A percentile compares a stretch with the other conserved stretches of the same genome.
Conservation (phyloP, 2,888 invertebrate genomes). For the Drosophila picticornis region DNA sequence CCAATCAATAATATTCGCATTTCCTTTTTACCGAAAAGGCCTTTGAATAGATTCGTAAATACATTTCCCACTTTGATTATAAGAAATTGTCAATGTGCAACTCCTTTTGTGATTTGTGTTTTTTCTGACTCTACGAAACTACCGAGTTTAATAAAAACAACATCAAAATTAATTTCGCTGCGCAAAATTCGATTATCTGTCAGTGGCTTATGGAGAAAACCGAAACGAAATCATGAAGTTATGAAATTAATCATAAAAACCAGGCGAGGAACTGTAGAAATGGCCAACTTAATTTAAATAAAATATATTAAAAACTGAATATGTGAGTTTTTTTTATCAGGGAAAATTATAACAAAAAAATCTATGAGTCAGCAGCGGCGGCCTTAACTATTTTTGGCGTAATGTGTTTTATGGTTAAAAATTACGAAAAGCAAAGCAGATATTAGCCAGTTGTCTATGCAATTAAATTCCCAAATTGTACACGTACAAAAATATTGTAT, state of each 20-base stretch:
- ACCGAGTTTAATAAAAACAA: slow-evolving; percentile 19
- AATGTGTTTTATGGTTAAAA: slow-evolving; percentile 14
- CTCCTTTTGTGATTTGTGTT: slow-evolving; percentile 54
- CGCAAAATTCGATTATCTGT: slow-evolving; percentile 16
- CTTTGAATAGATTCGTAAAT: slow-evolving; percentile 98
- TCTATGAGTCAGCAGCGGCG: slow-evolving; percentile 59
- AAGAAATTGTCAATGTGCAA: slow-evolving; percentile 63
- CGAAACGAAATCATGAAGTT: slow-evolving; percentile 29
- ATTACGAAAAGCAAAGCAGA: slow-evolving; percentile 32
- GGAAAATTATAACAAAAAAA: slow-evolving; percentile 22
- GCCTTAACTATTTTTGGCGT: slow-evolving; percentile 23
- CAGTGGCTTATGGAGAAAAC: slow-evolving; percentile 17
- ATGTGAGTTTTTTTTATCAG: slow-evolving; percentile 27
- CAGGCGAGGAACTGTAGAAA: slow-evolving; percentile 33
- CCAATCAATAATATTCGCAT: slow-evolving; percentile 99
- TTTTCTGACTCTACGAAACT: slow-evolving; percentile 62
- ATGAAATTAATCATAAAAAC: slow-evolving; percentile 36
- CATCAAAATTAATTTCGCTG: slow-evolving; percentile 5
- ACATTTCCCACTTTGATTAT: slow-evolving; percentile 96
- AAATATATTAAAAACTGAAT: slow-evolving; percentile 27
- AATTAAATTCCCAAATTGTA: not conserved
- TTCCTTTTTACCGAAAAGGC: slow-evolving; percentile 99
- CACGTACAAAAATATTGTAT: not conserved
- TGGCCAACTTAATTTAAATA: slow-evolving; percentile 8
- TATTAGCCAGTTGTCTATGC: slow-evolving; percentile 25